Evolutionary conservation across 2,113 vertebrate genomes (phyloP), one percentile per base, ranked within the genome.

Genomic region (Tachysurus vachellii): DNA sequence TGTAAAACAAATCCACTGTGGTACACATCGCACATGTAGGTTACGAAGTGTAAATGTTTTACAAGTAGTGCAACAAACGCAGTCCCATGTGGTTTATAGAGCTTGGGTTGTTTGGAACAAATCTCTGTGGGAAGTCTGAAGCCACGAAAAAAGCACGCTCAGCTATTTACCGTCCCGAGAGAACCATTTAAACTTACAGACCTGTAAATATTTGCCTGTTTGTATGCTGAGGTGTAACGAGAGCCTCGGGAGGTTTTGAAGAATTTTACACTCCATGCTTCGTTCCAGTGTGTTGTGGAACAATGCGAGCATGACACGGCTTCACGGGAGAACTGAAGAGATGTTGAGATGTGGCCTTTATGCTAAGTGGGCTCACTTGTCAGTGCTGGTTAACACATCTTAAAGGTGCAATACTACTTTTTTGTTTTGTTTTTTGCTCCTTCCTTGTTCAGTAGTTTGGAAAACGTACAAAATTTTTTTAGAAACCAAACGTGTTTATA

Each of bases 121-220:
- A 77, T 76, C 53, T 76, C 23, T 0, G 66, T 68, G 81, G 57
- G 81, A 83, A 57, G 28, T 76, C 47, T 62, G 19, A 50, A 42
- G 12, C 44, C 59, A 80, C 5, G 53, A 57, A 59, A 26, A 73
- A 85, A 68, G 8, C 77, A 28, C 36, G 42, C 6, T 73, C 44
- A 19, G 57, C 82, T 54, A 13, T 76, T 77, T 56, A 19, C 5
- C 70, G 4, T 66, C 86, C 28, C 70, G 16, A 14, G 71, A 64
- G 81, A 77, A 66, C 4, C 13, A 64, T 42, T 42, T 54, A 28
- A 86, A 80, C 31, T 42, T 82, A 31, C 54, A 76, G 71, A 31
- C 71, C 57, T 82, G 70, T 83, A 83, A 87, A 83, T 79, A 79
- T 87, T 87, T 87, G 68, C 44, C 66, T 53, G 54, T 73, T 82